Evolutionary conservation across 2,888 invertebrate genomes (phyloP).

Genomic region (Parochlus steinenii): DNA sequence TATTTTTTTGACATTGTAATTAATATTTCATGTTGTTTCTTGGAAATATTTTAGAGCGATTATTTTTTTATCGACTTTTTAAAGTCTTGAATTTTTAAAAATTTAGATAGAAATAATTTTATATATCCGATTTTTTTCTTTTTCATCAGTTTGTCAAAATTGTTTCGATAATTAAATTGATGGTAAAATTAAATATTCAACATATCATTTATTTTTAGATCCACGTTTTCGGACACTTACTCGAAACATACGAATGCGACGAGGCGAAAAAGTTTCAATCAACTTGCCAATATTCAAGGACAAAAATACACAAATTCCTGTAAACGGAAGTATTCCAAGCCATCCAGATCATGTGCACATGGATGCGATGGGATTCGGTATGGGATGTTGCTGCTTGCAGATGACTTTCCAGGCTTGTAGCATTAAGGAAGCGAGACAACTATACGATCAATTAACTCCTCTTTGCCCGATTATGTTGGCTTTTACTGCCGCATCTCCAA

Average conservation of each 20-base stretch:
- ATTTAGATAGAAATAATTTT: too few relatives aligned
- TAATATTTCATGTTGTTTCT: too few relatives aligned
- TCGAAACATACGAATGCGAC: conserved; percentile 74
- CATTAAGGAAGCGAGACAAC: conserved; percentile 82
- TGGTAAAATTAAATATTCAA: too few relatives aligned
- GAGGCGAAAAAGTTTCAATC: conserved; percentile 91
- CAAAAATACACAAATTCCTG: conserved; percentile 66
- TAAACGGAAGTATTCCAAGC: conserved; percentile 61
- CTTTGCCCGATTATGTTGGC: conserved; percentile 96
- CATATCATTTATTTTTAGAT: too few relatives aligned
- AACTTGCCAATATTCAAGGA: conserved; percentile 88
- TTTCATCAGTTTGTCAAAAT: too few relatives aligned
- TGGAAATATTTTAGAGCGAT: too few relatives aligned
- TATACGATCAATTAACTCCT: conserved; percentile 95
- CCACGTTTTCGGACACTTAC: conserved; percentile 89
- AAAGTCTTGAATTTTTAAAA: too few relatives aligned
- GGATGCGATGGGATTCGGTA: conserved; percentile 99
- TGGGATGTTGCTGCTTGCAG: conserved; percentile 97
- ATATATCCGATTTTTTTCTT: too few relatives aligned
- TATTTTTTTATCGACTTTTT: too few relatives aligned
- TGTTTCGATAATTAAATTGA: too few relatives aligned
- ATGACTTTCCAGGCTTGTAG: conserved; percentile 88
- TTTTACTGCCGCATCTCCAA: conserved; percentile 88
- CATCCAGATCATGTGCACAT: conserved; percentile 87
- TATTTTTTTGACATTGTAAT: too few relatives aligned